Evolutionary conservation across 2,888 invertebrate species (phyloP).

Genomic region (Parnassius apollo): DNA sequence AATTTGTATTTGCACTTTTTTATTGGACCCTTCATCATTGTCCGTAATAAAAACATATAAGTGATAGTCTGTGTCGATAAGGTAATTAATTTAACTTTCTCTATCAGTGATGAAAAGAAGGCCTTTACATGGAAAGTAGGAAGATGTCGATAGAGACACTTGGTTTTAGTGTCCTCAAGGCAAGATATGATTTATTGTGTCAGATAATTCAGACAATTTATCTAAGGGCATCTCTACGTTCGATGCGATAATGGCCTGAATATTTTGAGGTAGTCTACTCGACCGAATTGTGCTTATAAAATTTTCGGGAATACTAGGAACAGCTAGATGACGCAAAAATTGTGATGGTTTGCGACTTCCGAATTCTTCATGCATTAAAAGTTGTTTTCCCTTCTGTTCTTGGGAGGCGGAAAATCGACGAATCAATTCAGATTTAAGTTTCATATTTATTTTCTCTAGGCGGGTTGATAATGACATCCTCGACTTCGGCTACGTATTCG

Average conservation of each 20-base stretch:
- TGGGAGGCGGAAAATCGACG: not conserved
- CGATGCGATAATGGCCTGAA: not conserved
- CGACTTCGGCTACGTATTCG: not conserved
- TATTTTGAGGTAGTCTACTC: not conserved
- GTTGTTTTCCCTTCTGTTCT: conserved; percentile 3
- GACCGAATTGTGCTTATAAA: not conserved
- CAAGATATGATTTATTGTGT: not conserved
- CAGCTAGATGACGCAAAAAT: not conserved
- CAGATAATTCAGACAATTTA: not conserved
- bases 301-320: not conserved
- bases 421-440: too few relatives aligned
- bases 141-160: too few relatives aligned
- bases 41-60: too few relatives aligned
- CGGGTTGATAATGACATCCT: not conserved
- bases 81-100: too few relatives aligned
- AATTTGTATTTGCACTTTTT: too few relatives aligned
- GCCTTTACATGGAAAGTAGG: too few relatives aligned
- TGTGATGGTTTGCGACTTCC: conserved; percentile 2
- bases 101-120: too few relatives aligned
- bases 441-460: not conserved
- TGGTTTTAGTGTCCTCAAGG: too few relatives aligned
- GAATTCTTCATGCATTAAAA: conserved; percentile 3
- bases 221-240: not conserved
- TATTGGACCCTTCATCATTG: too few relatives aligned
- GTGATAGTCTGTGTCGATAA: too few relatives aligned